Percentiles rank a stretch among this genome's conserved stretches.
These are phyloP conservation scores for Remorina albescens DNA, from an alignment of 2,797 vertebrate species.

Conservation along the genomic window DNA sequence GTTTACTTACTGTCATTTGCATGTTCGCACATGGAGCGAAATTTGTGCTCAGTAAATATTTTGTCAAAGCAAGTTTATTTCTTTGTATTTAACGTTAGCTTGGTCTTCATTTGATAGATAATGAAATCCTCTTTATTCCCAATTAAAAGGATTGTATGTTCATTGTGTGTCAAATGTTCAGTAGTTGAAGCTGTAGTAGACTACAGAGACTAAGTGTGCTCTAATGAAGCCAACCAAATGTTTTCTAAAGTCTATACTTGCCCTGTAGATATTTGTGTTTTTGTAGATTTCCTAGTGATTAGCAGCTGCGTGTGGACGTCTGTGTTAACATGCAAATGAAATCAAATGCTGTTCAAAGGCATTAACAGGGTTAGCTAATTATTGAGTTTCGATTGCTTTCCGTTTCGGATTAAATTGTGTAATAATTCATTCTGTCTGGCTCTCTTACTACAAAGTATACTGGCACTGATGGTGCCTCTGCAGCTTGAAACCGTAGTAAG, in stretches of 20 bases:
- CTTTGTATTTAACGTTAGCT: too few relatives aligned
- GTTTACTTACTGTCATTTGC: too few relatives aligned
- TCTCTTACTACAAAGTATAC: not conserved
- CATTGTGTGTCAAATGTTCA: constrained; percentile 1
- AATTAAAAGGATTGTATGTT: not conserved
- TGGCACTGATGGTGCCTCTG: not conserved
- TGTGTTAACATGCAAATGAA: constrained; percentile 3
- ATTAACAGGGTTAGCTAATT: constrained; percentile 11
- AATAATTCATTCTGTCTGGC: not conserved
- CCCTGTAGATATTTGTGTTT: not conserved
- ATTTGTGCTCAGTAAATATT: too few relatives aligned
- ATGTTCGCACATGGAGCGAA: too few relatives aligned
- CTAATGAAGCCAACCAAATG: not conserved
- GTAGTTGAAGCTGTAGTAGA: too few relatives aligned
- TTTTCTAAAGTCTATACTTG: too few relatives aligned
- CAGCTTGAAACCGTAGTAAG: constrained; percentile 1
- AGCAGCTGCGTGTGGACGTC: not conserved
- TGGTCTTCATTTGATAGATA: too few relatives aligned
- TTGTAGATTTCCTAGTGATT: not conserved
- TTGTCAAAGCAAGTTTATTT: too few relatives aligned
- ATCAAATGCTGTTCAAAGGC: constrained; percentile 15
- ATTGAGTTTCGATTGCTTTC: constrained; percentile 16
- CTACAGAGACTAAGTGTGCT: not conserved
- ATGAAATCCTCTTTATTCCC: not conserved
- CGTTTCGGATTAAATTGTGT: constrained; percentile 9